Percentiles rank a stretch among this genome's conserved stretches.
These are phyloP conservation scores for Neria commutata DNA, from an alignment of 2,888 invertebrate genomes.

Conservation along the genomic window DNA sequence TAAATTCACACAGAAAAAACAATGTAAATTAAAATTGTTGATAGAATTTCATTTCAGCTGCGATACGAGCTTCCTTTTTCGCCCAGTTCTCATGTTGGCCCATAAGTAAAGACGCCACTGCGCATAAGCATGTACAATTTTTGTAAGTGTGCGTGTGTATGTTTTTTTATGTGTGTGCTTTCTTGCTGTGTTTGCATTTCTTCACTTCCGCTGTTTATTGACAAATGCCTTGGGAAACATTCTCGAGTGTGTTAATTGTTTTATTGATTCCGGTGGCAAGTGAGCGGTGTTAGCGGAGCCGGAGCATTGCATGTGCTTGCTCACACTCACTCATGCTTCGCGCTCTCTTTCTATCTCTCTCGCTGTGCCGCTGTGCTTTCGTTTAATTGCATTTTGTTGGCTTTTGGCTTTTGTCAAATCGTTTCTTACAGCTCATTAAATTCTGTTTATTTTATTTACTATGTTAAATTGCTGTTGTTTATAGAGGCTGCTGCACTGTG, in stretches of 20 bases:
- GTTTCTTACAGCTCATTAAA: conserved; percentile 39
- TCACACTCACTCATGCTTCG: neutral
- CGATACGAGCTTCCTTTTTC: no score
- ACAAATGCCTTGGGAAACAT: neutral
- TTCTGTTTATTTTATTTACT: conserved; percentile 4
- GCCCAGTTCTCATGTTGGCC: no score
- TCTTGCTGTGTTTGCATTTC: neutral
- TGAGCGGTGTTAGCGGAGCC: neutral
- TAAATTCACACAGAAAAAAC: no score
- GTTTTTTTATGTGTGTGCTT: neutral
- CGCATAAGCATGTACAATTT: no score
- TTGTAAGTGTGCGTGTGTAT: no score
- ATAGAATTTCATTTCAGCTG: no score
- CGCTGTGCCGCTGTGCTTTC: no score
- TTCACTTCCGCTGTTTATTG: neutral
- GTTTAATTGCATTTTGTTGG: no score
- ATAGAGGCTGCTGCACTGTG: no score
- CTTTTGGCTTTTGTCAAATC: conserved; percentile 31
- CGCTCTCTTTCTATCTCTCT: no score
- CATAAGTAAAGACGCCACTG: no score
- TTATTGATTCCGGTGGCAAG: neutral
- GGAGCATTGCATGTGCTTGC: neutral
- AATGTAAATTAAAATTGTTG: no score
- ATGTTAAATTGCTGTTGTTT: neutral
- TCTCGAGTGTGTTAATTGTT: neutral